Evolutionary conservation across 2,113 vertebrate species (phyloP).

Genomic region (Blennius ocellaris): DNA sequence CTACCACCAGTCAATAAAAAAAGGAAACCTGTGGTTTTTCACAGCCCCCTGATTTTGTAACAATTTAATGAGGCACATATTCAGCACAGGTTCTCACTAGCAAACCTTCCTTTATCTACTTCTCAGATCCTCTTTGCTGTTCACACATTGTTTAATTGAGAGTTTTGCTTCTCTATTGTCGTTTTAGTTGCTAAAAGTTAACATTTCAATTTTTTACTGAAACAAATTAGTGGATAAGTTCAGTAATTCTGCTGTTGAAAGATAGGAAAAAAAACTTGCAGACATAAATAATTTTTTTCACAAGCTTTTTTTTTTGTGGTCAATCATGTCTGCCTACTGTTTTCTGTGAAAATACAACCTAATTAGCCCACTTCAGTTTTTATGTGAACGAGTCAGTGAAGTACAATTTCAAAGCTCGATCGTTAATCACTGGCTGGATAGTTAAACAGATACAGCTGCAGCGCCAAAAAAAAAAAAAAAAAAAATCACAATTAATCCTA

Average conservation of each 20-base stretch:
- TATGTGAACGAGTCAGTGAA: slow-evolving; percentile 33
- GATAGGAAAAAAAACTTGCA: neutral
- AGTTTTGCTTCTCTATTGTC: neutral
- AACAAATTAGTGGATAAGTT: slow-evolving; percentile 1
- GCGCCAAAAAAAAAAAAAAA: slow-evolving; percentile 27
- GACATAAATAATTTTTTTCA: slow-evolving; percentile 21
- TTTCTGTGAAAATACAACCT: slow-evolving; percentile 37
- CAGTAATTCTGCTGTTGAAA: slow-evolving; percentile 10
- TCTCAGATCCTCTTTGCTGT: neutral
- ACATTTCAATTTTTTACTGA: slow-evolving; percentile 5
- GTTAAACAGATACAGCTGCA: slow-evolving; percentile 43
- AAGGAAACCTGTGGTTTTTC: neutral
- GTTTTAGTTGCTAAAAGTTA: neutral
- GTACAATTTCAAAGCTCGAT: slow-evolving; percentile 36
- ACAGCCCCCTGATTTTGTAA: neutral
- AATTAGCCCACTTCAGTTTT: slow-evolving; percentile 59
- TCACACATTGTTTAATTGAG: neutral
- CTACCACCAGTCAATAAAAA: too few species aligned
- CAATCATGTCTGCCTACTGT: slow-evolving; percentile 13
- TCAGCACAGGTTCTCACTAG: neutral
- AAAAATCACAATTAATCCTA: slow-evolving; percentile 31
- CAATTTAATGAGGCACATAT: neutral
- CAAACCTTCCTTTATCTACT: neutral
- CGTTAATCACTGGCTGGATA: slow-evolving; percentile 38
- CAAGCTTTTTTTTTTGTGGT: neutral